Base-by-base conservation (phyloP, 2,888 invertebrate genomes). In the Stramonita haemastoma region DNA sequence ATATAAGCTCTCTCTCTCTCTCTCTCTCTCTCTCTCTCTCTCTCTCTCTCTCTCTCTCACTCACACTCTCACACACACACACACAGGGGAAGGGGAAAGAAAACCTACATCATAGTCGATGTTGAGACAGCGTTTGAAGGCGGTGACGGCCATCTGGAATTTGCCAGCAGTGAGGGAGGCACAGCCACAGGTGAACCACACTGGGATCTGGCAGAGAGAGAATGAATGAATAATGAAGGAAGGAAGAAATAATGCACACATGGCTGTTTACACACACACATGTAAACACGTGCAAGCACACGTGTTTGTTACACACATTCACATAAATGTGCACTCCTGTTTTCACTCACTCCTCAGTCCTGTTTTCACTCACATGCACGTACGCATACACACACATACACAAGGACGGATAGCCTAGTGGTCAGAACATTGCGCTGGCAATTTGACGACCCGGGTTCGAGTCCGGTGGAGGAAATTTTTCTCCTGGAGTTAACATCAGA, bases 141-240 rank as follows among this genome's bases (percentile, higher is more conserved):
- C 98, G 57, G 97, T 97, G 0, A 98, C 98, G 0, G 98, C 98
- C 22, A 97, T 95, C 93, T 98, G 97, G 91, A 92, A 95, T 79
- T 95, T 91, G 77, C 93, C 91, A 29, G 93, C 93, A 0, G 95
- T 93, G 89, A 99, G 97, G 1, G 98, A 98, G 1, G 98, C 98
- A 96, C 97, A 99, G 93, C 98, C 99, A 56, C 98, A 97, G 91
- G 98, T 97, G 92, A 98, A 96, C 98, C 98, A 98, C 22, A 98
- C 97, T n/a, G 94, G 93, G 60, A 93, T 91, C 93, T 94, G 90
- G 13, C 88, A 90, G 34, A 89, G 70, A 73, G 8, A 29, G 11
- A 26, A 19, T 19, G 46, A 36, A 56, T 56, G 22, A 29, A 46
- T n/a, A 86, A 60, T 5, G 60, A n/a, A n/a, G n/a, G n/a, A n/a